Percentiles rank a stretch among this genome's conserved stretches.
These are phyloP conservation scores for Ceryle rudis DNA, from an alignment of 2,797 vertebrate genomes.

Conservation along the genomic window DNA sequence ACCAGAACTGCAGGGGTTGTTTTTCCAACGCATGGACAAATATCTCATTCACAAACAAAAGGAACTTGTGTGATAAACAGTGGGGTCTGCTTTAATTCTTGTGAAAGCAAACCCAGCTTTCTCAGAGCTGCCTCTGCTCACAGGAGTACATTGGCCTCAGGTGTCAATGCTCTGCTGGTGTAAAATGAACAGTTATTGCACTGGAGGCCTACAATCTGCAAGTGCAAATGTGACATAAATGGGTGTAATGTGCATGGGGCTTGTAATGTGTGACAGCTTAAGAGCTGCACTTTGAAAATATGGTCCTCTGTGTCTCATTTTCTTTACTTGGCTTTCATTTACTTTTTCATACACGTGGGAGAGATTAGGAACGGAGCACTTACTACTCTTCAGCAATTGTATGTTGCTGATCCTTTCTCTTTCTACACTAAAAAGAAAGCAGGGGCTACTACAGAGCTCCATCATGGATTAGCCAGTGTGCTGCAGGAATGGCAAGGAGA, in stretches of 20 bases:
- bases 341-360: not conserved
- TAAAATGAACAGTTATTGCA: slow-evolving; percentile 25
- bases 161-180: not conserved
- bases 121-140: not conserved
- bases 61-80: not conserved
- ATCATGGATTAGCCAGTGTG: fast-evolving
- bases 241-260: not conserved
- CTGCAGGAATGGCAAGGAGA: not conserved
- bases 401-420: not conserved
- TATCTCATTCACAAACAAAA: not conserved
- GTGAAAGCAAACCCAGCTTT: fast-evolving
- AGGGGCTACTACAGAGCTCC: not conserved
- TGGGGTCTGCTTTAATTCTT: not conserved
- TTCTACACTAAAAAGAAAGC: not conserved
- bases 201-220: slow-evolving; percentile 18
- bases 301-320: slow-evolving; percentile 41
- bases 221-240: slow-evolving; percentile 54
- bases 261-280: slow-evolving; percentile 53
- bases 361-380: not conserved
- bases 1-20: not conserved
- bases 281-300: slow-evolving; percentile 40
- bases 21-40: not conserved
- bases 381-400: not conserved
- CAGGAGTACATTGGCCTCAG: not conserved
- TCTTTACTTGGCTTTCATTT: not conserved